Conservation (phyloP, 2,888 invertebrate species). For the Lamellibrachia columna region DNA sequence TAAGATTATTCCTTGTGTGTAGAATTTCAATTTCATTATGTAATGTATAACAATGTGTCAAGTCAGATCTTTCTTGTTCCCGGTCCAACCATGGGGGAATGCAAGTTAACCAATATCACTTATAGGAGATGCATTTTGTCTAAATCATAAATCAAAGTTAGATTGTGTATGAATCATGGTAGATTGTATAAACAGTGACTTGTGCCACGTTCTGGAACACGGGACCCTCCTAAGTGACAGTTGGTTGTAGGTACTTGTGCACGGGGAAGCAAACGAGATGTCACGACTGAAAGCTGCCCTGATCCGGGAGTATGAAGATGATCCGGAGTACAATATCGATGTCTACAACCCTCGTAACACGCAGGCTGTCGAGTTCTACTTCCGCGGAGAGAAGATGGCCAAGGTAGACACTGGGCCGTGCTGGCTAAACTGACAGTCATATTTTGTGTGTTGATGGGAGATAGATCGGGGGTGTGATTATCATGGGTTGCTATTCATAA, state of each 20-base stretch:
- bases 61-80: too few species aligned
- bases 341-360: conserved; percentile 97
- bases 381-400: conserved; percentile 97
- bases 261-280: conserved; percentile 99
- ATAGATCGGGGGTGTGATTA: too few species aligned
- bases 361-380: conserved; percentile 89
- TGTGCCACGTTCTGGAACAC: too few species aligned
- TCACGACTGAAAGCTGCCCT: conserved; percentile 92
- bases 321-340: conserved; percentile 80
- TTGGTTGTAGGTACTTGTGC: conserved; percentile 81
- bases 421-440: background rate
- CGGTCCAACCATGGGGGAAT: too few species aligned
- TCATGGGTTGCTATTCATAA: too few species aligned
- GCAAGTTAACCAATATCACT: too few species aligned
- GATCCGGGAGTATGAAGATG: conserved; percentile 91
- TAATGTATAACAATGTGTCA: too few species aligned
- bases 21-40: too few species aligned
- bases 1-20: too few species aligned
- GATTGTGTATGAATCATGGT: background rate
- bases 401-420: conserved; percentile 74
- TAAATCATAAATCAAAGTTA: conserved; percentile 19
- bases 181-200: background rate
- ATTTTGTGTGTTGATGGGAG: background rate
- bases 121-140: background rate
- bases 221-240: too few species aligned